Evolutionary conservation across 2,888 invertebrate species (phyloP).

Genomic region (Alentia gelatinosa): DNA sequence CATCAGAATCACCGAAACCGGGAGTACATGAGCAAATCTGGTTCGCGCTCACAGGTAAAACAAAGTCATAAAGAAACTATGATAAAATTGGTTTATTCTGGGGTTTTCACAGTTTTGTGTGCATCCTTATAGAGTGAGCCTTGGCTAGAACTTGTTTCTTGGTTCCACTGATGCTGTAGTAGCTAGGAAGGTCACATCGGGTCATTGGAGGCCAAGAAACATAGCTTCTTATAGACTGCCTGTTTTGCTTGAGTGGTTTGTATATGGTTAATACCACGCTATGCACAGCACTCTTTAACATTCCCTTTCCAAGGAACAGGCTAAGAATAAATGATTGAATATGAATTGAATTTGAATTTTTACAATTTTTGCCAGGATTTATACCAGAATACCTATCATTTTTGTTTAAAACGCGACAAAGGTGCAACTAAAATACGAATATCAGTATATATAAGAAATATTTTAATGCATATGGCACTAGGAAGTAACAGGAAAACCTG

Average conservation of each 20-base stretch:
- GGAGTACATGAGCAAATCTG: conserved; percentile 49
- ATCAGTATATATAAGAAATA: no score
- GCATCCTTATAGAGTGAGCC: not conserved
- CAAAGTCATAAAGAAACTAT: not conserved
- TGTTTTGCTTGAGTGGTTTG: not conserved
- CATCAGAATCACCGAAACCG: conserved; percentile 68
- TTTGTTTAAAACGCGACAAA: no score
- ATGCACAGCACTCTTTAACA: conserved; percentile 2
- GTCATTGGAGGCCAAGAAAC: not conserved
- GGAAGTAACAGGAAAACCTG: no score
- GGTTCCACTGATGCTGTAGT: not conserved
- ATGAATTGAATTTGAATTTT: no score
- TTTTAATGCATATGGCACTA: no score
- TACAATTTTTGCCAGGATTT: no score
- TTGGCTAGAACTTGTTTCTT: not conserved
- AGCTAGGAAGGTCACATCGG: not conserved
- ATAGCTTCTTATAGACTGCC: not conserved
- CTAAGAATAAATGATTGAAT: no score
- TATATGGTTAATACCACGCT: not conserved
- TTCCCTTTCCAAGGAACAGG: no score
- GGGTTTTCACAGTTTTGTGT: not conserved
- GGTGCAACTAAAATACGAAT: no score
- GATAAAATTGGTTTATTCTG: not conserved
- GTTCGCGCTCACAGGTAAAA: conserved; percentile 47
- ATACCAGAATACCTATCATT: no score